Evolutionary conservation across 2,113 vertebrate genomes (phyloP).

Genomic region (Pseudonaja textilis): DNA sequence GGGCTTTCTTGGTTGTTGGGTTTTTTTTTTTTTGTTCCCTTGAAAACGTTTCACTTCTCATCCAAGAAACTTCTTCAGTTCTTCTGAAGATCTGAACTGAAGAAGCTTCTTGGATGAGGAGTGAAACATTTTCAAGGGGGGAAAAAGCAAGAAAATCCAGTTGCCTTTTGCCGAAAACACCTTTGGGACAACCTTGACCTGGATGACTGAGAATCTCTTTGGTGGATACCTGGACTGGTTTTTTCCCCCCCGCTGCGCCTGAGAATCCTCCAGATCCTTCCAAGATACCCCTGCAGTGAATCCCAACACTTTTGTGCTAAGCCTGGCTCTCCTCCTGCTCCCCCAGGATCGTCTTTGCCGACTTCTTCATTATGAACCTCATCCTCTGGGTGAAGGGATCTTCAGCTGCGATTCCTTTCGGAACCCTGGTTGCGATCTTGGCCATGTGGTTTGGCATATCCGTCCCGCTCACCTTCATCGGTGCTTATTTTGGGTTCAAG

Average conservation of each 20-base stretch:
- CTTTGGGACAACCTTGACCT: too few relatives aligned
- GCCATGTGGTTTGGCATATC: conserved; percentile 91
- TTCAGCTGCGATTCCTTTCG: conserved; percentile 86
- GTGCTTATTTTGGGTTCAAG: conserved; percentile 89
- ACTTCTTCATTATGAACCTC: conserved; percentile 92
- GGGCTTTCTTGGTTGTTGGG: too few relatives aligned
- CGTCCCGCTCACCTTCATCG: conserved; percentile 84
- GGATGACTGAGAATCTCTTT: too few relatives aligned
- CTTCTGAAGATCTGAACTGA: too few relatives aligned
- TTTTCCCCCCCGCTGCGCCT: neutral
- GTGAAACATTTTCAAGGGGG: too few relatives aligned
- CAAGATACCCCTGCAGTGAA: neutral
- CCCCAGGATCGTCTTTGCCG: conserved; percentile 84
- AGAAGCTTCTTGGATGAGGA: too few relatives aligned
- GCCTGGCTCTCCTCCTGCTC: neutral
- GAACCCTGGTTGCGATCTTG: conserved; percentile 81
- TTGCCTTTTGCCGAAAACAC: too few relatives aligned
- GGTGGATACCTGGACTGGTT: too few relatives aligned
- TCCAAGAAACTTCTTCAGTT: too few relatives aligned
- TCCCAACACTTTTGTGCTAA: neutral
- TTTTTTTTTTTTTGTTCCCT: too few relatives aligned
- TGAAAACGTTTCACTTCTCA: too few relatives aligned
- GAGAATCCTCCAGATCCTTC: neutral
- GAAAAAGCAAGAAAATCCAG: too few relatives aligned
- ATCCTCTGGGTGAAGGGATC: conserved; percentile 91